Percentiles rank a stretch among this genome's conserved stretches.
Conservation (phyloP, 2,797 vertebrate genomes). For the Melopsittacus undulatus region DNA sequence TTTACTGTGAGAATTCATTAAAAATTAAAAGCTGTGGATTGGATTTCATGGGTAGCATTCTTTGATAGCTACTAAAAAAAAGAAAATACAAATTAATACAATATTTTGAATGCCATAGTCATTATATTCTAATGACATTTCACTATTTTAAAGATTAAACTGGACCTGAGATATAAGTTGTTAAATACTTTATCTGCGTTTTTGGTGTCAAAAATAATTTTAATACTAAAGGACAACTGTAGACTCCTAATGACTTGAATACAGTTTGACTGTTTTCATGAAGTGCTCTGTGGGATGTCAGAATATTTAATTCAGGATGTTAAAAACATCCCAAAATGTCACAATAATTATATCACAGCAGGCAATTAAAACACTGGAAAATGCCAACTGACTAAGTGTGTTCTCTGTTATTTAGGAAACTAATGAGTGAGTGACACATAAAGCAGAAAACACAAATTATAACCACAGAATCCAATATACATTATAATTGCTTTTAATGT, state of each 20-base stretch:
- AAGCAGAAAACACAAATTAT: slow-evolving; percentile 75
- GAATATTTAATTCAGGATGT: slow-evolving; percentile 91
- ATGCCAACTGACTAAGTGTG: slow-evolving; percentile 86
- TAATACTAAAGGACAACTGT: slow-evolving; percentile 82
- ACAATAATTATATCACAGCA: slow-evolving; percentile 92
- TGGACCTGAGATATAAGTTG: slow-evolving; percentile 55
- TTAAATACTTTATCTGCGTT: slow-evolving; percentile 76
- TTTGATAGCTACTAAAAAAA: not conserved
- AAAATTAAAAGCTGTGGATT: slow-evolving; percentile 28
- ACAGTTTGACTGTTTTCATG: slow-evolving; percentile 85
- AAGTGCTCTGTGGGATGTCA: slow-evolving; percentile 88
- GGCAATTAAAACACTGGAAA: slow-evolving; percentile 90
- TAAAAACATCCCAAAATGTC: slow-evolving; percentile 91
- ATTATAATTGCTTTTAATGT: slow-evolving; percentile 62
- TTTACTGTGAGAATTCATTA: slow-evolving; percentile 22
- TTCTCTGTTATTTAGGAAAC: slow-evolving; percentile 86
- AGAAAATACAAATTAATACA: not conserved
- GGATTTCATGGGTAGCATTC: not conserved
- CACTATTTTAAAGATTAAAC: slow-evolving; percentile 57
- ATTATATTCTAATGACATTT: not conserved
- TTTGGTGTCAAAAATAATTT: slow-evolving; percentile 79
- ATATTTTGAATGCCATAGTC: not conserved
- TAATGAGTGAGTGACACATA: slow-evolving; percentile 85
- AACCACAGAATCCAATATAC: slow-evolving; percentile 64
- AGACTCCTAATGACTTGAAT: slow-evolving; percentile 84